These are phyloP conservation scores for Tamandua tetradactyla DNA, from an alignment of 2,797 vertebrate genomes.

Conservation along the genomic window DNA sequence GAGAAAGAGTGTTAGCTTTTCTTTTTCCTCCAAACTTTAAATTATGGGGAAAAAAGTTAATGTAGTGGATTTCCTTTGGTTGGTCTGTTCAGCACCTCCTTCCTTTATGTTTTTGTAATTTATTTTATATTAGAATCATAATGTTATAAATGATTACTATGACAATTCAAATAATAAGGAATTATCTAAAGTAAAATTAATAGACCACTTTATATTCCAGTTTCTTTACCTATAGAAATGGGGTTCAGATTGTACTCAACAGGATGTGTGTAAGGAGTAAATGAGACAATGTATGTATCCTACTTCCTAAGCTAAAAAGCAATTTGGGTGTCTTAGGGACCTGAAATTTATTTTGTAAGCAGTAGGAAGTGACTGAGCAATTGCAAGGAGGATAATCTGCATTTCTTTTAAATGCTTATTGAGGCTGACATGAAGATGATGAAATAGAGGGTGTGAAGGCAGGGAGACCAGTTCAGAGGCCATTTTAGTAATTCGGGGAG, in stretches of 20 bases:
- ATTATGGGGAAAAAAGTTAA: background rate
- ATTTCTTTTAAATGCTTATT: background rate
- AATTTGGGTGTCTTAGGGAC: background rate
- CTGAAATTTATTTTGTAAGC: background rate
- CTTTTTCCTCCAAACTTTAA: slow-evolving; percentile 45
- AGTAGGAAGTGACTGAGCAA: background rate
- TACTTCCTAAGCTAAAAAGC: too few relatives aligned
- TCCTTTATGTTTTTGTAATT: background rate
- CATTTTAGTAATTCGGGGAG: background rate
- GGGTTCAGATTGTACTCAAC: too few relatives aligned
- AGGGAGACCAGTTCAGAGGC: background rate
- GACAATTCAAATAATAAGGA: background rate
- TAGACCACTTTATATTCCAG: too few relatives aligned
- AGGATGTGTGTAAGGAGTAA: too few relatives aligned
- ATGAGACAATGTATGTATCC: too few relatives aligned
- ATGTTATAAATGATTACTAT: background rate
- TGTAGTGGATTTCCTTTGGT: background rate
- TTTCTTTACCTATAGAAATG: too few relatives aligned
- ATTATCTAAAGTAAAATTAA: background rate
- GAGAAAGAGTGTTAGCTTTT: slow-evolving; percentile 10
- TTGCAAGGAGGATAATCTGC: background rate
- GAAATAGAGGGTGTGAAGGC: background rate
- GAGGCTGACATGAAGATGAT: too few relatives aligned
- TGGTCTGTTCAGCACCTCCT: background rate
- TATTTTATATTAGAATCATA: background rate